These are phyloP conservation scores for Felis chaus DNA, from an alignment of 2,113 vertebrate species.

Conservation along the genomic window DNA sequence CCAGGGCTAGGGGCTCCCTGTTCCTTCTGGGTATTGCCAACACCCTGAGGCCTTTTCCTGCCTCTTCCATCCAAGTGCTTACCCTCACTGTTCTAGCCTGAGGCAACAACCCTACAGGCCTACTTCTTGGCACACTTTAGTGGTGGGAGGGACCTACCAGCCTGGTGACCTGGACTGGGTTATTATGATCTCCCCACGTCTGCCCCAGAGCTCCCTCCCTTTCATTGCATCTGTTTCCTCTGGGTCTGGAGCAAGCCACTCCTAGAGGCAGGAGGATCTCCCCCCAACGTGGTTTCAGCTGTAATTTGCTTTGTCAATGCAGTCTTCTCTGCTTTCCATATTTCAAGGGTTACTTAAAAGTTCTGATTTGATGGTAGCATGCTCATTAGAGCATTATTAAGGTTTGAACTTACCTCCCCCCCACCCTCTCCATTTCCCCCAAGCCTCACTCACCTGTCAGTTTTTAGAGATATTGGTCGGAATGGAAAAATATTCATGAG, in stretches of 20 bases:
- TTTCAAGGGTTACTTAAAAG: background rate
- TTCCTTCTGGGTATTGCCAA: background rate
- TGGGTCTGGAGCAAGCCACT: background rate
- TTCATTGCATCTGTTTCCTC: background rate
- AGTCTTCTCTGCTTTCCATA: background rate
- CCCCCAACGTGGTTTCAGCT: accelerated
- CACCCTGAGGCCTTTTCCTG: background rate
- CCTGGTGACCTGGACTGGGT: background rate
- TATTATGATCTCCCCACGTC: background rate
- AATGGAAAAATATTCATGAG: background rate
- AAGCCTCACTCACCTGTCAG: background rate
- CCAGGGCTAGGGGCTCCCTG: background rate
- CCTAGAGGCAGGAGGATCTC: background rate
- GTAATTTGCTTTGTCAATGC: background rate
- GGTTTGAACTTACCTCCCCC: background rate
- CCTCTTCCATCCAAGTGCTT: background rate
- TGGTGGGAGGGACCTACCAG: background rate
- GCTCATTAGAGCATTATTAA: background rate
- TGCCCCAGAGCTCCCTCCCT: background rate
- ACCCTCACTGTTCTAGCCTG: background rate
- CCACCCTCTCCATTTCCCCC: background rate
- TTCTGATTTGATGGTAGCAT: background rate
- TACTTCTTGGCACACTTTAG: background rate
- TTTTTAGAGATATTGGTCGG: background rate
- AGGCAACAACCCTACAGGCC: background rate